These are phyloP conservation scores for Sminthurinus signatus DNA, from an alignment of 1,140 invertebrate genomes.

Conservation along the genomic window DNA sequence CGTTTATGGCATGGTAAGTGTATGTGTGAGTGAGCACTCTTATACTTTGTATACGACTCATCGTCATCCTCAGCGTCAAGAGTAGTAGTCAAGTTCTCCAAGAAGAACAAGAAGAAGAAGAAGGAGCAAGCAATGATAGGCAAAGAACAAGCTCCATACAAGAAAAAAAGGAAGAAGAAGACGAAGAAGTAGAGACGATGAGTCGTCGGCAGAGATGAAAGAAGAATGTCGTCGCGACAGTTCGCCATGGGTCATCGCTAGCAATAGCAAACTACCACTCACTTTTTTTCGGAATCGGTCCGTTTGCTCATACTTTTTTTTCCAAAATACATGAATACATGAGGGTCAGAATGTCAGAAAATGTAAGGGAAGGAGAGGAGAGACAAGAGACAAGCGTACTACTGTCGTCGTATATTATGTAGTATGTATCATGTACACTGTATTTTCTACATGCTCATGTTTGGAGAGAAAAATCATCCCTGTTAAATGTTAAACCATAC, in stretches of 20 bases:
- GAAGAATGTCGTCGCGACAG: constrained; percentile 42
- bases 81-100: no score
- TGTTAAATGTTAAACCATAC: no score
- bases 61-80: no score
- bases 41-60: no score
- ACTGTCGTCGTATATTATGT: neutral
- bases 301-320: constrained; percentile 15
- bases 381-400: neutral
- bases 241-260: constrained; percentile 42
- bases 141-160: neutral
- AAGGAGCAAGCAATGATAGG: no score
- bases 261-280: constrained; percentile 41
- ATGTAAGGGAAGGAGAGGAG: neutral
- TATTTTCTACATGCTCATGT: no score
- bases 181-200: constrained; percentile 7
- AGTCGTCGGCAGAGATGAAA: constrained; percentile 40
- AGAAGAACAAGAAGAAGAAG: no score
- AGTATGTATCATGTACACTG: no score
- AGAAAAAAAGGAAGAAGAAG: constrained; percentile 16
- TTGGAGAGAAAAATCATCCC: no score
- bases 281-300: constrained; percentile 25
- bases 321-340: constrained; percentile 12
- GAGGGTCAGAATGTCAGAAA: constrained; percentile 12
- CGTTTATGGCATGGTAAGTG: no score
- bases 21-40: no score